phyloP scores from a whole-genome alignment of 1,140 invertebrate species.

The Aphaenogaster floridana region DNA sequence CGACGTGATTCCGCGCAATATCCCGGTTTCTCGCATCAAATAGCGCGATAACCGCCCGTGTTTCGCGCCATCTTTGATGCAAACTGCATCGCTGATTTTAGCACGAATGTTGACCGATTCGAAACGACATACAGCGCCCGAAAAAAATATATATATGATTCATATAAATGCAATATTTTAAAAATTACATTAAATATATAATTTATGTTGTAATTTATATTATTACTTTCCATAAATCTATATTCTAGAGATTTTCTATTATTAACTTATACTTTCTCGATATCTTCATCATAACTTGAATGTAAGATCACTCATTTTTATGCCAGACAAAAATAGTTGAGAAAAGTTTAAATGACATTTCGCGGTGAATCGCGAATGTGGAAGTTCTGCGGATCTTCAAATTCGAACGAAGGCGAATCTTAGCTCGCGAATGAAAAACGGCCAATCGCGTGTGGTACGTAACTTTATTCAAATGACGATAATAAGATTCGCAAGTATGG shows the following conservation, averaged over 20 bases:
- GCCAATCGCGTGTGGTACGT: constrained; percentile 29
- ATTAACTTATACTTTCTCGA: neutral
- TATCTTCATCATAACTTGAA: neutral
- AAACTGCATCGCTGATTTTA: neutral
- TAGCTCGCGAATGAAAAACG: constrained; percentile 26
- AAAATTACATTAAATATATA: neutral
- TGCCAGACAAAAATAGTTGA: neutral
- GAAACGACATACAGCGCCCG: neutral
- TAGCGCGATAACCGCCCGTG: neutral
- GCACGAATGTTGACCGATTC: neutral
- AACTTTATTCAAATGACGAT: constrained; percentile 46
- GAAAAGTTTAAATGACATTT: neutral
- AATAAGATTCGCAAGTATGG: constrained; percentile 50
- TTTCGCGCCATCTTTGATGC: neutral
- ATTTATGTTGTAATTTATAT: neutral
- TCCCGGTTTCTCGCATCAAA: neutral
- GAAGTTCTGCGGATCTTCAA: constrained; percentile 4
- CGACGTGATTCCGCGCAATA: neutral
- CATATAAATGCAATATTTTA: neutral
- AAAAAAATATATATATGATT: neutral
- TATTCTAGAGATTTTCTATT: neutral
- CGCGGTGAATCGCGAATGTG: neutral
- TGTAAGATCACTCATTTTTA: neutral
- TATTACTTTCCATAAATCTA: neutral
- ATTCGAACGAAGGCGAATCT: constrained; percentile 15